A percentile compares a stretch with the other conserved stretches of the same genome.
Conservation (phyloP, 2,888 invertebrate species). For the Margaritifera margaritifera region DNA sequence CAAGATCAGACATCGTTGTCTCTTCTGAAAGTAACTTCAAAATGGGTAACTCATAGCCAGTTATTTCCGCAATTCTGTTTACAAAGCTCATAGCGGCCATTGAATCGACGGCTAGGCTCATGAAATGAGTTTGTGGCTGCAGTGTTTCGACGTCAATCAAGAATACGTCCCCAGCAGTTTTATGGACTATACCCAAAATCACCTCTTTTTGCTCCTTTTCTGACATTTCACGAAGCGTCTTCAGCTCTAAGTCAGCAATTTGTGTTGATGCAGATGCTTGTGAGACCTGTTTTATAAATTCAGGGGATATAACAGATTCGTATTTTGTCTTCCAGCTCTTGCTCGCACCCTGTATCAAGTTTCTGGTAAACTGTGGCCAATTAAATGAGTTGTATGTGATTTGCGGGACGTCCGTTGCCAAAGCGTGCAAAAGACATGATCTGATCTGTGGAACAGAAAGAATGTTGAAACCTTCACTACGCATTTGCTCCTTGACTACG, state of each 20-base stretch:
- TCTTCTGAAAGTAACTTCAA: too few relatives aligned
- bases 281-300: too few relatives aligned
- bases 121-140: conserved; percentile 22
- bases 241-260: too few relatives aligned
- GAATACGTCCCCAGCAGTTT: conserved; percentile 25
- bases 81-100: conserved; percentile 48
- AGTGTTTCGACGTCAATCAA: conserved; percentile 27
- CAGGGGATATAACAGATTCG: too few relatives aligned
- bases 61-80: not conserved
- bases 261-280: too few relatives aligned
- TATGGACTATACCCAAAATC: too few relatives aligned
- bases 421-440: conserved; percentile 30
- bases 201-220: too few relatives aligned
- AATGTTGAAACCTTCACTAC: conserved; percentile 13
- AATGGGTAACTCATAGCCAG: too few relatives aligned
- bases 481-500: conserved; percentile 17
- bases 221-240: too few relatives aligned
- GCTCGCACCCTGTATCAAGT: too few relatives aligned
- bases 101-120: conserved; percentile 47
- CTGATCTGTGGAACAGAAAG: conserved; percentile 13
- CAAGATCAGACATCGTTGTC: too few relatives aligned
- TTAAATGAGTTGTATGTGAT: conserved; percentile 29
- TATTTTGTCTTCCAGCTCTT: too few relatives aligned
- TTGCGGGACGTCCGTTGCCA: conserved; percentile 32
- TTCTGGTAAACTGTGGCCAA: conserved; percentile 2